Evolutionary conservation across 2,888 invertebrate genomes (phyloP).

Genomic region (Orchesellides sinensis): DNA sequence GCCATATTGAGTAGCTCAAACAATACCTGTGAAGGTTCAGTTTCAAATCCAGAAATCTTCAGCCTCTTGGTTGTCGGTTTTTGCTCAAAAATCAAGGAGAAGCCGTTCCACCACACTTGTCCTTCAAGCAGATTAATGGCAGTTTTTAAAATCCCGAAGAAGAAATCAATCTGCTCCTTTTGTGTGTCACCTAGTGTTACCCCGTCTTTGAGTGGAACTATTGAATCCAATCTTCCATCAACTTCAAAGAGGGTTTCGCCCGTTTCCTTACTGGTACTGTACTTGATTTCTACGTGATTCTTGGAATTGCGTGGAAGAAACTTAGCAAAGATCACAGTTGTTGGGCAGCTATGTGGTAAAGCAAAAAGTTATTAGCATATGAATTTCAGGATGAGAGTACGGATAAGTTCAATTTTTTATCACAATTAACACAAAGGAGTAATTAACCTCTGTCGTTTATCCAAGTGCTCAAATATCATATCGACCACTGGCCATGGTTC

Average conservation of each 20-base stretch:
- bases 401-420: neutral
- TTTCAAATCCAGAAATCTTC: constrained; percentile 36
- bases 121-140: constrained; percentile 43
- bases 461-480: constrained; percentile 30
- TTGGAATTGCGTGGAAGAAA: constrained; percentile 17
- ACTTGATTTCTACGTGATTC: constrained; percentile 23
- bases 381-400: neutral
- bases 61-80: constrained; percentile 14
- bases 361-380: too few relatives aligned
- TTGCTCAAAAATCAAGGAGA: constrained; percentile 24
- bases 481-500: constrained; percentile 32
- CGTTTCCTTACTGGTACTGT: constrained; percentile 20
- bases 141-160: constrained; percentile 35
- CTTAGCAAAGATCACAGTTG: constrained; percentile 42
- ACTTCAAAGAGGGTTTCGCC: constrained; percentile 27
- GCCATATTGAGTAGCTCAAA: constrained; percentile 38
- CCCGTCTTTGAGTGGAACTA: constrained; percentile 12
- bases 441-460: too few relatives aligned
- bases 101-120: neutral
- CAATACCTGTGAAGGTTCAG: constrained; percentile 31
- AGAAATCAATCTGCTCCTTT: constrained; percentile 30
- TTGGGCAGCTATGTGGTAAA: constrained; percentile 12
- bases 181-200: constrained; percentile 5
- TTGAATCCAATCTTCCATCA: constrained; percentile 9
- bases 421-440: too few relatives aligned